A percentile compares a stretch with the other conserved stretches of the same genome.
Evolutionary conservation across 2,888 invertebrate species (phyloP).

Genomic region (Caenorhabditis panamensis): DNA sequence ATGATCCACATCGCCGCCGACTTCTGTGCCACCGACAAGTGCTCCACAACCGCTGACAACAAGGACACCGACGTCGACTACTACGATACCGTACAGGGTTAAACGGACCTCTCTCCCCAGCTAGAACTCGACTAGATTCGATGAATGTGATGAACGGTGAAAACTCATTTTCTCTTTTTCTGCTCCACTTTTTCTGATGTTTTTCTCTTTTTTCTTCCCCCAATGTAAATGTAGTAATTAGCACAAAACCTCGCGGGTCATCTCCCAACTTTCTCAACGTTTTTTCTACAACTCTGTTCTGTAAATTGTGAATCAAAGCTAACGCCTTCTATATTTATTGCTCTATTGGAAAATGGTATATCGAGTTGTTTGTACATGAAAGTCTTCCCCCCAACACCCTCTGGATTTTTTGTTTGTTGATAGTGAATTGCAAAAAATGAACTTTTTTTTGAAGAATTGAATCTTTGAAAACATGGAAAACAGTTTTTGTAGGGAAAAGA

Average conservation of each 20-base stretch:
- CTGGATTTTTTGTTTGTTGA: slow-evolving; percentile 52
- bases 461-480: slow-evolving; percentile 24
- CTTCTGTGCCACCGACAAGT: slow-evolving; percentile 79
- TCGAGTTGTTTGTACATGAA: slow-evolving; percentile 54
- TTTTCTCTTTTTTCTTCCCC: background rate
- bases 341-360: slow-evolving; percentile 9
- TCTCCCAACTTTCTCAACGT: slow-evolving; percentile 53
- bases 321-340: slow-evolving; percentile 23
- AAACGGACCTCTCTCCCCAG: slow-evolving; percentile 17
- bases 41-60: slow-evolving; percentile 70
- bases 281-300: slow-evolving; percentile 8
- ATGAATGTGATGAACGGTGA: slow-evolving; percentile 52
- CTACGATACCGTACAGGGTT: slow-evolving; percentile 76
- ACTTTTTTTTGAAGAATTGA: background rate
- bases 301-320: slow-evolving; percentile 9
- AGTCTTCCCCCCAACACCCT: slow-evolving; percentile 3
- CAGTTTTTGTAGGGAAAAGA: background rate
- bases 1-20: slow-evolving; percentile 75
- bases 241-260: slow-evolving; percentile 56
- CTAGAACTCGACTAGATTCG: slow-evolving; percentile 60
- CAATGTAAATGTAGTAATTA: slow-evolving; percentile 48
- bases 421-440: slow-evolving; percentile 42
- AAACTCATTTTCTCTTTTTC: background rate
- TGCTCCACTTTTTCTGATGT: background rate
- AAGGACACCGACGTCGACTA: slow-evolving; percentile 78